Base-by-base conservation (phyloP, 2,888 invertebrate species). In the Seladonia tumulorum region DNA sequence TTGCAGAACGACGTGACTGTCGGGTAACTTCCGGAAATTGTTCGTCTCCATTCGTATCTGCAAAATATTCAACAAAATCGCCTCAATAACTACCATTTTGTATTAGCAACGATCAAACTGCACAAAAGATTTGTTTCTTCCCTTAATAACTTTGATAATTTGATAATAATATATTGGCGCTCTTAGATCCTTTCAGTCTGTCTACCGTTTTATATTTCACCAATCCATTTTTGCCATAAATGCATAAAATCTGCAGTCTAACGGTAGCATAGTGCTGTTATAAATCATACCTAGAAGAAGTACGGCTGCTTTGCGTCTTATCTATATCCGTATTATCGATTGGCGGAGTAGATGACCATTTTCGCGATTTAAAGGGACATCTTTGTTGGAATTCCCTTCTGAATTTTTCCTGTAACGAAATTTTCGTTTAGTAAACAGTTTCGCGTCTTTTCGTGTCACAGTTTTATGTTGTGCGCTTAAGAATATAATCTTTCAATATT, bases 361-460 rank as follows among this genome's bases (percentile, higher is more conserved):
- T 92, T 47, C 92, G 91, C n/a, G 92, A 90, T 72, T 96, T 96
- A 84, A 96, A 96, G 3, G 97, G 96, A 90, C 97, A 97, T 8
- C 97, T 96, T 92, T 97, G 97, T 91, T 97, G 97, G 92, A 97
- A 97, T 95, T 97, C 97, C 76, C 97, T 96, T 94, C 97, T 97
- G 95, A 97, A 97, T 94, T 97, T 97, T 94, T 97, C 97, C 97
- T 97, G 79, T 70, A 87, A 79, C 14, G 73, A 16, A 0, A 25
- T 57, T 10, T 14, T 2, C 12, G n/a, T 60, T 68, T 18, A n/a
- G 18, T 5, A 49, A 76, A 60, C 60, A 60, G 5, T 60, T 60
- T 60, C 10, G n/a, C 10, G 10, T 18, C 49, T 18, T 18, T 49
- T 18, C 1, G 49, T 49, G 8, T 22, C 49, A 8, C 49, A 2